Evolutionary conservation across 2,797 vertebrate genomes (phyloP).

Genomic region (Oreonectes daqikongensis): DNA sequence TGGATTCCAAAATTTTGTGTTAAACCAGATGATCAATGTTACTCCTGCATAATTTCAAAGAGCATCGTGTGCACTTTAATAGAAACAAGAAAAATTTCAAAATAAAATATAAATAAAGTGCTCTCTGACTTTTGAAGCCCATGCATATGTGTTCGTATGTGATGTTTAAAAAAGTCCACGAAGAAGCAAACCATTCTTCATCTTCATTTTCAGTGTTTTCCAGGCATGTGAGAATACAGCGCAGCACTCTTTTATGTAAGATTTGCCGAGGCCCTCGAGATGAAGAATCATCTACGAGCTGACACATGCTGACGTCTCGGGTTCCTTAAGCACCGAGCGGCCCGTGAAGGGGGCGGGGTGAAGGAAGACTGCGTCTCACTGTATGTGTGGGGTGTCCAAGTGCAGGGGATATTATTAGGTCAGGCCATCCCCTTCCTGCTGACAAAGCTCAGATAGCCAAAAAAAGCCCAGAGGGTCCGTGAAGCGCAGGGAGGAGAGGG

Average conservation of each 20-base stretch:
- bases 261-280: constrained; percentile 15
- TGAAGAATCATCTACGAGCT: constrained; percentile 31
- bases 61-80: too few relatives aligned
- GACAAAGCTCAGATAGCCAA: constrained; percentile 75
- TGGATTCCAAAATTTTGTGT: too few relatives aligned
- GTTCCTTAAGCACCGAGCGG: constrained; percentile 36
- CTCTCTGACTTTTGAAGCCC: too few relatives aligned
- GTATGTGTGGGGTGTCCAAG: constrained; percentile 71
- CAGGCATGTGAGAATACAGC: not conserved
- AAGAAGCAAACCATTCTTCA: not conserved
- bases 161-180: too few relatives aligned
- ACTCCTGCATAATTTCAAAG: too few relatives aligned
- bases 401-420: constrained; percentile 82
- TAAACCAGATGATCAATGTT: too few relatives aligned
- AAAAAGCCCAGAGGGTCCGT: constrained; percentile 74
- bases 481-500: constrained; percentile 62
- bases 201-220: constrained; percentile 2
- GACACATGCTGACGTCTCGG: constrained; percentile 48
- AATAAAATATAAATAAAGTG: too few relatives aligned
- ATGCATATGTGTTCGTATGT: too few relatives aligned
- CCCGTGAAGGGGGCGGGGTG: constrained; percentile 25
- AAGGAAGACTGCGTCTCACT: constrained; percentile 38
- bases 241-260: constrained; percentile 20
- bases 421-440: constrained; percentile 75
- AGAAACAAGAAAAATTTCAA: too few relatives aligned